Conservation (phyloP, 2,888 invertebrate species). For the Lasioglossum villosulum region DNA sequence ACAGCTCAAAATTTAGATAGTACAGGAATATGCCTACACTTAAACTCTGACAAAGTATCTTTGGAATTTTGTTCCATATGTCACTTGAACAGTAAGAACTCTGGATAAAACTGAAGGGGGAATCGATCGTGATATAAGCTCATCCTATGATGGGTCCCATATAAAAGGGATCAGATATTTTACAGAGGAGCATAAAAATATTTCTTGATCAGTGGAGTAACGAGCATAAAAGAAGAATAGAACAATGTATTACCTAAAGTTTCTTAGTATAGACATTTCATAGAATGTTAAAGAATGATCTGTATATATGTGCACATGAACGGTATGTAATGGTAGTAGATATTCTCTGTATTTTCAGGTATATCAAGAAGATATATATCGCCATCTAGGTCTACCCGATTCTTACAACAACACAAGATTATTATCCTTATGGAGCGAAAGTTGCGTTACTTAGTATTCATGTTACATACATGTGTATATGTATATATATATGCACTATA, state of each 20-base stretch:
- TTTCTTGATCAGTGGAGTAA: constrained; percentile 52
- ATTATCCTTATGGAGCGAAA: constrained; percentile 46
- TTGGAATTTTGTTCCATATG: constrained; percentile 87
- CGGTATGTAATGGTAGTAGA: constrained; percentile 20
- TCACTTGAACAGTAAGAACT: constrained; percentile 83
- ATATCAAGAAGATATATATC: constrained; percentile 36
- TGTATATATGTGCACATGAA: constrained; percentile 4
- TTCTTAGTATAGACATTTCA: constrained; percentile 23
- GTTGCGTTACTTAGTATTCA: constrained; percentile 59
- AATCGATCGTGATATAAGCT: constrained; percentile 43
- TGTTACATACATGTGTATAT: constrained; percentile 31
- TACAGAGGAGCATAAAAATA: constrained; percentile 34
- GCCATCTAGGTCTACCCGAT: constrained; percentile 25
- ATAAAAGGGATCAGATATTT: constrained; percentile 1
- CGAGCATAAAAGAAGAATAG: constrained; percentile 25
- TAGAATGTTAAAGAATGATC: constrained; percentile 14
- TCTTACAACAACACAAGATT: constrained; percentile 29
- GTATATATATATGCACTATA: constrained; percentile 13
- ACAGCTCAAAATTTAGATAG: constrained; percentile 76
- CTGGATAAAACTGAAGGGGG: constrained; percentile 51
- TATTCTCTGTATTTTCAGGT: constrained; percentile 55
- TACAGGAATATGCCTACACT: constrained; percentile 87
- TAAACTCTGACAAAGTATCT: constrained; percentile 86
- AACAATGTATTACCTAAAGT: constrained; percentile 33
- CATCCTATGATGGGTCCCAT: background rate